Base-by-base conservation (phyloP, 92 coral and sea anemone species). In the Zoanthus sansibaricus region DNA sequence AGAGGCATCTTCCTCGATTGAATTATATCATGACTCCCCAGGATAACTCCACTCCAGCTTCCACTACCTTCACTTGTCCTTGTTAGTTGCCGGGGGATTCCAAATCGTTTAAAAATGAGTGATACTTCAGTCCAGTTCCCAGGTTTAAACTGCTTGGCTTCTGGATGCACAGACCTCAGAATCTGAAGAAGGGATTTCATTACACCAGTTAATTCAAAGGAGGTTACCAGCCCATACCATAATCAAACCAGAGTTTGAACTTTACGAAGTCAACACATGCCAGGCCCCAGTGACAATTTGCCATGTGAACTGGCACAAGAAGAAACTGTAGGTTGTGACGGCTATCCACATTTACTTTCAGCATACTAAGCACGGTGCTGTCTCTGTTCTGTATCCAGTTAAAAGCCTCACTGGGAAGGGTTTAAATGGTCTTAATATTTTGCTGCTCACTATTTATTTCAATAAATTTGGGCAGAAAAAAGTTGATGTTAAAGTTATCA, bases 401-500 rank as follows among this genome's bases (percentile, higher is more conserved):
- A 12, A 9, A 77, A 31, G 48, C 82, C 25, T 77, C 82, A 77
- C 70, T 55, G 48, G 82, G 82, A 33, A 77, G 82, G 46, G 21
- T 77, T 32, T 30, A 12, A 5, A 55, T 32, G 9, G 82, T 55
- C 9, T 51, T 56, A 15, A 49, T 12, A n/a, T 20, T 48, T 30
- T 76, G 48, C 82, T 55, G 82, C 20, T 77, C 82, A 55, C 7
- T 21, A 16, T 55, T 14, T 14, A 77, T 54, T 77, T 11, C 67
- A 77, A 55, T 77, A 8, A 77, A 56, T 77, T 77, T 77, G 47
- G 16, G 70, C 25, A 77, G 51, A 32, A 10, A 77, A 56, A 56
- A 56, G 71, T 31, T 77, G 0, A 77, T 77, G 47, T 55, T 13
- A 30, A 77, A 77, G 30, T 77, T 77, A 51, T 77, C 82, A 0